Evolutionary conservation across 2,888 invertebrate genomes (phyloP).

Genomic region (Drosophila mimica): DNA sequence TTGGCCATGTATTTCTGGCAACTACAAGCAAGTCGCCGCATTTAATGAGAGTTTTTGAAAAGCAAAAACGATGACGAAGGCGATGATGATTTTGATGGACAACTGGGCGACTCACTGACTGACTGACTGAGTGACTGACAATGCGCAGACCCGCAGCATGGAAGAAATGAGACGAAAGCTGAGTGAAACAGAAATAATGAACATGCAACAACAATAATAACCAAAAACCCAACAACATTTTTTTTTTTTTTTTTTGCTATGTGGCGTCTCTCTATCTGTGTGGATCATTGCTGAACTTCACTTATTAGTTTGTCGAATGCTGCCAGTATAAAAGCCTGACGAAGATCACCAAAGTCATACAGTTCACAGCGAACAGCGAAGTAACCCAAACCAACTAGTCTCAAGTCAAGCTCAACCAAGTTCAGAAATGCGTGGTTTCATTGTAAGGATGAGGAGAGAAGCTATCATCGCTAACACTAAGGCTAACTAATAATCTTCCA

Average conservation of each 20-base stretch:
- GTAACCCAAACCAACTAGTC: slow-evolving; percentile 56
- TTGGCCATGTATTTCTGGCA: slow-evolving; percentile 68
- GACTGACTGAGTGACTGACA: slow-evolving; percentile 7
- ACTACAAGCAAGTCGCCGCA: slow-evolving; percentile 70
- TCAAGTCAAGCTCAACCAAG: slow-evolving; percentile 75
- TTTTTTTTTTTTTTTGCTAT: slow-evolving; percentile 23
- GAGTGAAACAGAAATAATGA: slow-evolving; percentile 73
- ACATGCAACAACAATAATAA: slow-evolving; percentile 64
- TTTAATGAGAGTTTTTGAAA: slow-evolving; percentile 71
- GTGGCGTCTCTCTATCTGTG: slow-evolving; percentile 8
- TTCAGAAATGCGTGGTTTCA: slow-evolving; percentile 84
- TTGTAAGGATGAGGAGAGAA: slow-evolving; percentile 73
- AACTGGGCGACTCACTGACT: slow-evolving; percentile 16
- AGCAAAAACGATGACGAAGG: slow-evolving; percentile 39
- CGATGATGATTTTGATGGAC: slow-evolving; percentile 17
- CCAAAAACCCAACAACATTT: slow-evolving; percentile 1
- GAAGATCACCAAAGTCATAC: slow-evolving; percentile 63
- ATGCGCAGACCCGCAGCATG: not conserved
- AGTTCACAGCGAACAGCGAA: slow-evolving; percentile 76
- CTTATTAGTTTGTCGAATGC: slow-evolving; percentile 64
- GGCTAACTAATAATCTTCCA: not conserved
- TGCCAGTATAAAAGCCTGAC: slow-evolving; percentile 76
- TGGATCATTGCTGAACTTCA: slow-evolving; percentile 69
- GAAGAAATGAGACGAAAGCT: slow-evolving; percentile 48
- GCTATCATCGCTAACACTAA: not conserved